These are phyloP conservation scores for Campoplex capitator DNA, from an alignment of 2,888 invertebrate species.

Conservation along the genomic window DNA sequence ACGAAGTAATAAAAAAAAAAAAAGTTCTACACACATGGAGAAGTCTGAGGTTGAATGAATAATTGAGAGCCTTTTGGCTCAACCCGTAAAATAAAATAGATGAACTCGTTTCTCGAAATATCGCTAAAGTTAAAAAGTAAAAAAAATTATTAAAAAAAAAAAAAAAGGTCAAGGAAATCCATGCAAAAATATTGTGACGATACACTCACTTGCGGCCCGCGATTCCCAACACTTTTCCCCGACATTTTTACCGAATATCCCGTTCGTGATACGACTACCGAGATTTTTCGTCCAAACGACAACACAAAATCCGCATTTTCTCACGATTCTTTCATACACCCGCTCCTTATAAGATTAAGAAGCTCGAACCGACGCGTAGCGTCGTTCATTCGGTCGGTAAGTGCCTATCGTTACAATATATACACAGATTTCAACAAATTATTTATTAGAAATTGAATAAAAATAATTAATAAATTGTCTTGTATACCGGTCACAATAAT, in stretches of 20 bases:
- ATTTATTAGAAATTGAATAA: background rate
- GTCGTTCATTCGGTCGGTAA: too few relatives aligned
- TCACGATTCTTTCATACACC: too few relatives aligned
- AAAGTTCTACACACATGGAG: background rate
- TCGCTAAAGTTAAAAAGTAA: background rate
- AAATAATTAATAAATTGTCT: background rate
- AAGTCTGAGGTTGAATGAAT: slow-evolving; percentile 9
- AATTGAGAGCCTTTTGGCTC: background rate
- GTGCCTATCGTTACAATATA: too few relatives aligned
- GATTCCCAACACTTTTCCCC: too few relatives aligned
- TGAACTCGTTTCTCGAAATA: slow-evolving; percentile 14
- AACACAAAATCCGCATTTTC: too few relatives aligned
- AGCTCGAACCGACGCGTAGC: too few relatives aligned
- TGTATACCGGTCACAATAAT: background rate
- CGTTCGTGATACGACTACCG: too few relatives aligned
- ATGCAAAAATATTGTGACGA: background rate
- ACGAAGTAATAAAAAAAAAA: slow-evolving; percentile 4
- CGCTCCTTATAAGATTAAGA: too few relatives aligned
- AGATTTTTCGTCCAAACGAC: too few relatives aligned
- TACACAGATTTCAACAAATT: background rate
- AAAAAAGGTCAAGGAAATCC: background rate
- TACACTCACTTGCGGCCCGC: too few relatives aligned
- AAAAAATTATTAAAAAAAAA: background rate
- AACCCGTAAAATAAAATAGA: slow-evolving; percentile 1
- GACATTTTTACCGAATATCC: too few relatives aligned